Evolutionary conservation across 2,113 vertebrate genomes (phyloP), one percentile per base, ranked within the genome.

Genomic region (Phylloscopus trochilus): DNA sequence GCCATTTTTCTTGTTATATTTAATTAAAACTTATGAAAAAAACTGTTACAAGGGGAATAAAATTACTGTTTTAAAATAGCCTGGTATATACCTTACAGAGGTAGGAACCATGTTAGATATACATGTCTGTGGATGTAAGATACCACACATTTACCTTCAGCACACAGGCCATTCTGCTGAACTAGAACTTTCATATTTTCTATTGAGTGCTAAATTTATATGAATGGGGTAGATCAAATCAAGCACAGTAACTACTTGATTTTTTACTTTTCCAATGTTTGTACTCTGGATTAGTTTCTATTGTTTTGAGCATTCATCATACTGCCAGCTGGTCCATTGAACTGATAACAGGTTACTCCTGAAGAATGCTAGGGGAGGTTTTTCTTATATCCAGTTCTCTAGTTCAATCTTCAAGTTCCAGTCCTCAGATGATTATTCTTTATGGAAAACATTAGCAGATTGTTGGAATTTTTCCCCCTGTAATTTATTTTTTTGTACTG

Each of bases 21-120:
- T 96, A 97, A 94, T 94, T 97, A 97, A 96, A 96, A 89, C 18
- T 82, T 70, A 24, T 39, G 21, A 44, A 72, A 67, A 83, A 86
- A 76, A n/a, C 13, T 55, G 14, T 74, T 74, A 56, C 47, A 81
- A 49, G 19, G 27, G 68, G 90, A 94, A 90, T 15, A 68, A 83
- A 89, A 90, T 43, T 46, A 9, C 18, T 75, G 9, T 31, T 91
- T 91, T 88, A 37, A 77, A 78, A 58, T 67, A 81, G 26, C 8
- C 17, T 78, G 21, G 8, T 46, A 18, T 70, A 35, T 70, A n/a
- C 20, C 52, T 78, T 33, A 64, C 13, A 88, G 44, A 80, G 24
- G 24, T 63, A 69, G 58, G 60, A 79, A 62, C 66, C 87, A 43
- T 17, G 10, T 9, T 51, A 62, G 33, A 80, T 83, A 89, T 55